These are phyloP conservation scores for Aplochiton taeniatus DNA, from an alignment of 2,797 vertebrate genomes.

Conservation along the genomic window DNA sequence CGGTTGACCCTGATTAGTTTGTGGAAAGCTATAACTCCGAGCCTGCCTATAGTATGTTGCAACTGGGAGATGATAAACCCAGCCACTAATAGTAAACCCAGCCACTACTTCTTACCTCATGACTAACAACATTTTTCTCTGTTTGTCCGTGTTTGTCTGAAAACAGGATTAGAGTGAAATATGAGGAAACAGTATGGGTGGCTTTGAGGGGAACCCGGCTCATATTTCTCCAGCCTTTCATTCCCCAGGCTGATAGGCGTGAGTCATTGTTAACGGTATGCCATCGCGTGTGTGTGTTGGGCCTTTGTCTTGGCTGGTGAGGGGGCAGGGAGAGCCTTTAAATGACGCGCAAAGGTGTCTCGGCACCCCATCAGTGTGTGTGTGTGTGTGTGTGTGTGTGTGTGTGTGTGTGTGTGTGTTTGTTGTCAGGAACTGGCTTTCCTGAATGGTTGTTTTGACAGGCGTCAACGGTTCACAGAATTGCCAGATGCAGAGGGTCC, in stretches of 20 bases:
- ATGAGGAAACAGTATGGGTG: slow-evolving; percentile 57
- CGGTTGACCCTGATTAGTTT: slow-evolving; percentile 14
- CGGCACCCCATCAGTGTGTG: slow-evolving; percentile 8
- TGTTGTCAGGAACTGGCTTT: slow-evolving; percentile 55
- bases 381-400: slow-evolving; percentile 20
- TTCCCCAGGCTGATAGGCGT: slow-evolving; percentile 62
- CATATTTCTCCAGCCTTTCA: slow-evolving; percentile 63
- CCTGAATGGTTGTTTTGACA: slow-evolving; percentile 64
- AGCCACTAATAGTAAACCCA: too few species aligned
- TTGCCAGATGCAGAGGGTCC: slow-evolving; percentile 50
- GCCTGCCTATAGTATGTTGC: too few species aligned
- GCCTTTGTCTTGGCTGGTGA: slow-evolving; percentile 20
- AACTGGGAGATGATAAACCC: too few species aligned
- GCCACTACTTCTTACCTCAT: not conserved
- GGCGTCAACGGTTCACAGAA: slow-evolving; percentile 39
- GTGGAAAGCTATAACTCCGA: not conserved
- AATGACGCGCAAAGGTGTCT: not conserved
- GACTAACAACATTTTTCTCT: not conserved
- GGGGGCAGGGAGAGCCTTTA: not conserved
- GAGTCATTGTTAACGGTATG: slow-evolving; percentile 65
- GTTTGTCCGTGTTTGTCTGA: slow-evolving; percentile 41
- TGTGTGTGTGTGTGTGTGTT: not conserved
- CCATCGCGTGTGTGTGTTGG: slow-evolving; percentile 63
- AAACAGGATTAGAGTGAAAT: slow-evolving; percentile 60
- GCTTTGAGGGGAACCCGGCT: slow-evolving; percentile 60